A percentile compares a stretch with the other conserved stretches of the same genome.
These are phyloP conservation scores for Microtus montanus DNA, from an alignment of 2,113 vertebrate genomes.

Conservation along the genomic window DNA sequence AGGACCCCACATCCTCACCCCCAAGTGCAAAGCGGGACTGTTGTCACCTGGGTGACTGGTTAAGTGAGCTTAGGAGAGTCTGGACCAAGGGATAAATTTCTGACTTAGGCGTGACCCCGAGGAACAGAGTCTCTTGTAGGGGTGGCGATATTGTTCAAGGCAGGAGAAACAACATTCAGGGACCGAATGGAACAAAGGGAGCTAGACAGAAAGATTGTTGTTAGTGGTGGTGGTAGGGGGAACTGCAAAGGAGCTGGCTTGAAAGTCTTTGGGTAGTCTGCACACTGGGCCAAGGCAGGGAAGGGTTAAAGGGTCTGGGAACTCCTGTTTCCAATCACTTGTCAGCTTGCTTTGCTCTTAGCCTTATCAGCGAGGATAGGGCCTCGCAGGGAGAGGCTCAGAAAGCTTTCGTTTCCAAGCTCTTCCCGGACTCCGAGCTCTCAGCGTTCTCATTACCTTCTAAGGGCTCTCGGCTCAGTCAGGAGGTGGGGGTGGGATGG, in stretches of 20 bases:
- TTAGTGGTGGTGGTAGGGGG: not conserved
- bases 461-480: conserved; percentile 58
- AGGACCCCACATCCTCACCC: not conserved
- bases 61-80: not conserved
- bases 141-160: not conserved
- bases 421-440: conserved; percentile 57
- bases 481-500: not conserved
- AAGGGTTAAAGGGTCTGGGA: conserved; percentile 67
- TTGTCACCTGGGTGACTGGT: not conserved
- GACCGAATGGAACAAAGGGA: not conserved
- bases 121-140: not conserved
- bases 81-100: not conserved
- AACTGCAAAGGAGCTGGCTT: not conserved
- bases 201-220: not conserved
- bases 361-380: conserved; percentile 76
- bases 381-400: not conserved
- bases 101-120: not conserved
- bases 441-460: conserved; percentile 63
- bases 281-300: not conserved
- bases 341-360: conserved; percentile 70
- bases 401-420: conserved; percentile 59
- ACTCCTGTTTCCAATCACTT: conserved; percentile 81
- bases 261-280: not conserved
- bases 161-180: not conserved
- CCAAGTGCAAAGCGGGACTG: not conserved